A percentile compares a stretch with the other conserved stretches of the same genome.
These are phyloP conservation scores for Dreissena rostriformis DNA, from an alignment of 1,140 invertebrate species.

Conservation along the genomic window DNA sequence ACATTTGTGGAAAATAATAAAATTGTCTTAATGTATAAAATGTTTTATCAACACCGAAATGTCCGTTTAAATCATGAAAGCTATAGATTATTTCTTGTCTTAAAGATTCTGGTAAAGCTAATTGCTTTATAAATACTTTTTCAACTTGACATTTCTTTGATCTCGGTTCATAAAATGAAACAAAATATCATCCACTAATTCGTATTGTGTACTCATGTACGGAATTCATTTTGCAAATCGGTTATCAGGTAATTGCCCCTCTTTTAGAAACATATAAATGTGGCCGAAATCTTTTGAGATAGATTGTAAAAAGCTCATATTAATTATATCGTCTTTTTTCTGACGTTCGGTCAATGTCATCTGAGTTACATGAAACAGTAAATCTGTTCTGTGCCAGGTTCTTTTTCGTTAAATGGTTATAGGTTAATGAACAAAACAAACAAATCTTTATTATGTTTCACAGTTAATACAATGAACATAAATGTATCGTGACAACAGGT, in stretches of 20 bases:
- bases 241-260: not conserved
- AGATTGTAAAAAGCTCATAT: too few relatives aligned
- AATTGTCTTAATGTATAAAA: not conserved
- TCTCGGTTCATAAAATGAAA: conserved; percentile 3
- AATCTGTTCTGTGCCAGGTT: too few relatives aligned
- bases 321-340: too few relatives aligned
- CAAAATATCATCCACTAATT: not conserved
- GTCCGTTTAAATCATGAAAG: not conserved
- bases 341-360: too few relatives aligned
- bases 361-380: too few relatives aligned
- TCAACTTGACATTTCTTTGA: not conserved
- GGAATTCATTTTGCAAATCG: not conserved
- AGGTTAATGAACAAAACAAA: too few relatives aligned
- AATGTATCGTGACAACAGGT: too few relatives aligned
- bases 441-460: too few relatives aligned
- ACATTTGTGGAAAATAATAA: conserved; percentile 3
- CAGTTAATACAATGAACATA: too few relatives aligned
- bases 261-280: too few relatives aligned
- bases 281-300: too few relatives aligned
- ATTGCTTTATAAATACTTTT: not conserved
- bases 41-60: not conserved
- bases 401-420: too few relatives aligned
- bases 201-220: not conserved
- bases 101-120: not conserved
- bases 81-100: not conserved